phyloP scores from a whole-genome alignment of 2,113 vertebrate species.

The Eleginops maclovinus region DNA sequence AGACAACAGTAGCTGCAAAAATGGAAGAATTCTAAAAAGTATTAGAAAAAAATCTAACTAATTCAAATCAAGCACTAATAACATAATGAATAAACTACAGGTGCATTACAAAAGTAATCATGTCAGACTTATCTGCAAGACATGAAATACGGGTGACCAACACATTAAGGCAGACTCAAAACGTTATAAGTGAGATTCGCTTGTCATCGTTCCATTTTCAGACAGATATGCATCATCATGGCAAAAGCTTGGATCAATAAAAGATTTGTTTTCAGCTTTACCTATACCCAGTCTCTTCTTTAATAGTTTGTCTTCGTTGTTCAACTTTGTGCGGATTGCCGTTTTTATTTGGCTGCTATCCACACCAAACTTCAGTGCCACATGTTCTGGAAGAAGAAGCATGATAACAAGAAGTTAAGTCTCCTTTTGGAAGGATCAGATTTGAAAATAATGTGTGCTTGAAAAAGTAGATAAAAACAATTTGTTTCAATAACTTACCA shows the following conservation, averaged over 20 bases:
- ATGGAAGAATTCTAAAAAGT: slow-evolving; percentile 27
- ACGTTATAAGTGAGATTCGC: slow-evolving; percentile 54
- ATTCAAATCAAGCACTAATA: slow-evolving; percentile 8
- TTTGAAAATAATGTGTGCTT: neutral
- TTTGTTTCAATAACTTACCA: slow-evolving; percentile 43
- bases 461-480: neutral
- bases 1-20: slow-evolving; percentile 21
- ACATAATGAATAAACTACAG: slow-evolving; percentile 24
- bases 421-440: neutral
- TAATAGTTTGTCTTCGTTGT: slow-evolving; percentile 82
- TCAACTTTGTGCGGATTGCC: slow-evolving; percentile 80
- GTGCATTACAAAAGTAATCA: slow-evolving; percentile 19
- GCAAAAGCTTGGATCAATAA: slow-evolving; percentile 48
- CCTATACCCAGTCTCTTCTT: slow-evolving; percentile 79
- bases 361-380: slow-evolving; percentile 72
- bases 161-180: slow-evolving; percentile 16
- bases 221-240: slow-evolving; percentile 56
- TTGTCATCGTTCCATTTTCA: slow-evolving; percentile 42
- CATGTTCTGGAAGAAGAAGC: slow-evolving; percentile 69
- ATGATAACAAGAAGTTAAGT: neutral
- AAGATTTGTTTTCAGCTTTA: slow-evolving; percentile 68
- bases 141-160: slow-evolving; percentile 21
- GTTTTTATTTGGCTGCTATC: slow-evolving; percentile 78
- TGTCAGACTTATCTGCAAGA: slow-evolving; percentile 34
- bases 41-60: slow-evolving; percentile 1